Percentiles rank a stretch among this genome's conserved stretches.
These are phyloP conservation scores for Arrhamphus sclerolepis DNA, from an alignment of 2,797 vertebrate species.

Conservation along the genomic window DNA sequence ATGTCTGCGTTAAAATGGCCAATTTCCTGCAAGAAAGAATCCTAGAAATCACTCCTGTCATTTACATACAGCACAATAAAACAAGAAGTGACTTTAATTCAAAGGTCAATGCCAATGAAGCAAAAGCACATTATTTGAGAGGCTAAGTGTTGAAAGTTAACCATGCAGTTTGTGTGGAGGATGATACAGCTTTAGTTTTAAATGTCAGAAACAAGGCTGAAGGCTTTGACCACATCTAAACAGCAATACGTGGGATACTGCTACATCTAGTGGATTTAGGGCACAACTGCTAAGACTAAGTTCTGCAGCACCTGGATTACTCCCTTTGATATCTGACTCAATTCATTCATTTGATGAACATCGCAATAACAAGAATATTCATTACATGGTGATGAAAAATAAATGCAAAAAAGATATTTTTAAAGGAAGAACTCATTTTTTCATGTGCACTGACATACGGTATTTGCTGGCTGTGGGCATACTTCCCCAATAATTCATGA, in stretches of 20 bases:
- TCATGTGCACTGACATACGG: neutral
- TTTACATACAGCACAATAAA: slow-evolving; percentile 30
- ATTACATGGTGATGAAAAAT: too few relatives aligned
- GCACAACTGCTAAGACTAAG: slow-evolving; percentile 41
- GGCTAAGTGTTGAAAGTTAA: slow-evolving; percentile 1
- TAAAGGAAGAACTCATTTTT: neutral
- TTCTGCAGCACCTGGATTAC: too few relatives aligned
- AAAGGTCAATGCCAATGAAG: slow-evolving; percentile 48
- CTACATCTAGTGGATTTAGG: slow-evolving; percentile 70
- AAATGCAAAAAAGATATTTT: neutral
- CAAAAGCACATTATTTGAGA: slow-evolving; percentile 53
- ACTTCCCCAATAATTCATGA: too few relatives aligned
- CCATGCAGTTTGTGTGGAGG: slow-evolving; percentile 18
- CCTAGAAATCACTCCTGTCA: slow-evolving; percentile 34
- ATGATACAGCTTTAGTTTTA: slow-evolving; percentile 27
- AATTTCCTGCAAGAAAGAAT: slow-evolving; percentile 15
- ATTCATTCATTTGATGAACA: too few relatives aligned
- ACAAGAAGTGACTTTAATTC: slow-evolving; percentile 47
- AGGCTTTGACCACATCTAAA: neutral
- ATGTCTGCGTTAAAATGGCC: slow-evolving; percentile 26
- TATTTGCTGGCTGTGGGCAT: too few relatives aligned
- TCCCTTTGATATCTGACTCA: too few relatives aligned
- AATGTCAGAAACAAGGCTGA: slow-evolving; percentile 28
- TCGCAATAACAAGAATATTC: too few relatives aligned
- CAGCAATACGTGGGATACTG: slow-evolving; percentile 56